These are phyloP conservation scores for Lagothrix lagotricha DNA, from an alignment of 2,797 vertebrate species.

Conservation along the genomic window DNA sequence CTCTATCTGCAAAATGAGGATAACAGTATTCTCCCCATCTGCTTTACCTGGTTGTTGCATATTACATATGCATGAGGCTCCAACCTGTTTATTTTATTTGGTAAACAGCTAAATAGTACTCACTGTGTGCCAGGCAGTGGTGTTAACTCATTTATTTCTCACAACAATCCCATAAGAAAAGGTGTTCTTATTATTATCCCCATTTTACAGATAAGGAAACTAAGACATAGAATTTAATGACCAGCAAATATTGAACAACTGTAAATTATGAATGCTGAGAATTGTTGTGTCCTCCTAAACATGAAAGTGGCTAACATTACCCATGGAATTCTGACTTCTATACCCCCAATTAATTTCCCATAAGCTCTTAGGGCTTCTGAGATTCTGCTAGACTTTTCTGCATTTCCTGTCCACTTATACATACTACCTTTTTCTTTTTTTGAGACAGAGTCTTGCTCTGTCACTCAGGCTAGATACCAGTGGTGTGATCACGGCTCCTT, in stretches of 20 bases:
- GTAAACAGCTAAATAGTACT: not conserved
- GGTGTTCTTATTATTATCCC: not conserved
- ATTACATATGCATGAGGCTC: not conserved
- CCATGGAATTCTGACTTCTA: not conserved
- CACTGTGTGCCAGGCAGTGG: not conserved
- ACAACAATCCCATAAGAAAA: not conserved
- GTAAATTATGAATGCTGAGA: not conserved
- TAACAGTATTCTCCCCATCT: not conserved
- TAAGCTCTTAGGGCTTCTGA: not conserved
- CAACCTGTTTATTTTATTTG: not conserved
- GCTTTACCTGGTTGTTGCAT: not conserved
- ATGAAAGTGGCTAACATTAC: not conserved
- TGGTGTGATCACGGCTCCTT: not conserved
- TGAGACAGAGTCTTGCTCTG: not conserved
- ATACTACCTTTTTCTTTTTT: not conserved
- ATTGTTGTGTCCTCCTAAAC: not conserved
- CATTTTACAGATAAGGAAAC: not conserved
- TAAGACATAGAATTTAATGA: not conserved
- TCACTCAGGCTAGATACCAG: not conserved
- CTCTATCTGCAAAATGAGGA: not conserved
- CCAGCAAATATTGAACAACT: not conserved
- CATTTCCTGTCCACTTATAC: not conserved
- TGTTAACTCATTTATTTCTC: not conserved
- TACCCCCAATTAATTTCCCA: not conserved
- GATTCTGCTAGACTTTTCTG: not conserved